Conservation (phyloP, 2,797 vertebrate species). For the Brachymystax lenok region DNA sequence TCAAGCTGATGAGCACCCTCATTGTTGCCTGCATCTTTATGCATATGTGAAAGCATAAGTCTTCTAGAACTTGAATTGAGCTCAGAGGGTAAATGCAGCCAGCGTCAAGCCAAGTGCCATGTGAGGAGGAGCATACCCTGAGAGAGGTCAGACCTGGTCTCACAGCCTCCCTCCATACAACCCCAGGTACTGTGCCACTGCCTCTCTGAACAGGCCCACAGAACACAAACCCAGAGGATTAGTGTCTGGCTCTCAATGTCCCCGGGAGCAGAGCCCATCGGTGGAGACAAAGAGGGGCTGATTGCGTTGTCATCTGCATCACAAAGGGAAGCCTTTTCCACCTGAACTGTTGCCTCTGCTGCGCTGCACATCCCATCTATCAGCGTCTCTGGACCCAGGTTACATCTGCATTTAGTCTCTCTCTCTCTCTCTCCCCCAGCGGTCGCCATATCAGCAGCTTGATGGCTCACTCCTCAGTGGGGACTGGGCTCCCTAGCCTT, state of each 20-base stretch:
- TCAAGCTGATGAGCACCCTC: constrained; percentile 6
- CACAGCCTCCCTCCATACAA: constrained; percentile 67
- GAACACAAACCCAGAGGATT: constrained; percentile 72
- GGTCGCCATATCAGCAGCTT: constrained; percentile 46
- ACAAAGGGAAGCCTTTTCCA: constrained; percentile 73
- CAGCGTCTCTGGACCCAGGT: constrained; percentile 17
- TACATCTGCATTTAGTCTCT: neutral
- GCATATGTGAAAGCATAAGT: neutral
- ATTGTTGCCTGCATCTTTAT: neutral
- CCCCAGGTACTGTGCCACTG: constrained; percentile 72
- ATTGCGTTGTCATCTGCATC: constrained; percentile 79
- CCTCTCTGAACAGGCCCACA: constrained; percentile 63
- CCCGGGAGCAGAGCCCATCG: constrained; percentile 68
- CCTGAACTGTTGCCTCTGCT: constrained; percentile 65
- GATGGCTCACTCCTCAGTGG: constrained; percentile 17
- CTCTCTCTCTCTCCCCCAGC: constrained; percentile 48
- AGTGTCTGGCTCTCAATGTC: constrained; percentile 71
- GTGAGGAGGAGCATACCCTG: constrained; percentile 57
- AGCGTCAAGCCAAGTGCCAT: constrained; percentile 14
- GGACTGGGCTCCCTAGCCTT: constrained; percentile 32
- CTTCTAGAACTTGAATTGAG: neutral
- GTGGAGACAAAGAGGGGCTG: constrained; percentile 73
- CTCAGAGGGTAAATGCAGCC: constrained; percentile 11
- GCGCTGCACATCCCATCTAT: constrained; percentile 61
- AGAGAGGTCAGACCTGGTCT: constrained; percentile 76